Evolutionary conservation across 2,888 invertebrate genomes (phyloP), one percentile per base, ranked within the genome.

Genomic region (Atrina japonica): DNA sequence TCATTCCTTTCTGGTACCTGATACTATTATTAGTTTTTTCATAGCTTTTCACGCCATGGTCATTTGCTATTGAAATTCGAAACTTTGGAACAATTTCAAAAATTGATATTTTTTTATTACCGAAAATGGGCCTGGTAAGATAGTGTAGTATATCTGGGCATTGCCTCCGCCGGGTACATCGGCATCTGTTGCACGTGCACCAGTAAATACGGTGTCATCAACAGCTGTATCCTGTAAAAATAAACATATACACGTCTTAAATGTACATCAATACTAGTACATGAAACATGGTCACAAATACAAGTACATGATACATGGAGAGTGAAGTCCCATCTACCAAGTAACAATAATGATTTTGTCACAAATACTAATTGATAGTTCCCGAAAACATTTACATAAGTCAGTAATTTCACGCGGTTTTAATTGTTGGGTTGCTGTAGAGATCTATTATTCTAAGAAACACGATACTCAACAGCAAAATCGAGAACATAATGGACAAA

Each of bases 71-170:
- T 41, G 41, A 11, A 41, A 11, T 41, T 41, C 41, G 14, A 41
- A 41, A 41, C 16, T 41, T 41, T 41, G 14, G 9, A 41, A 41
- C 16, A 11, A 11, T 9, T 11, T 41, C 9, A 41, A 16, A 41
- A 41, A 41, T 11, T 41, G 14, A 41, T 41, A n/a, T n/a, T n/a
- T n/a, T n/a, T n/a, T n/a, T n/a, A n/a, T 29, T 75, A 78, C 76
- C 35, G 74, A 73, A 56, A 60, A 73, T 1, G 52, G 63, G 0
- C 77, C 75, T 1, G 71, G 60, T 6, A 75, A 55, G n/a, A 83
- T 76, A 16, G 72, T 58, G 68, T 80, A 83, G 1, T 53, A 65
- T n/a, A 83, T 49, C 14, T 70, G 68, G 30, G 77, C 78, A 67
- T 83, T 83, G 50, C 75, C 73, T 5, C 58, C 67, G 49, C 58